phyloP scores from a whole-genome alignment of 2,113 vertebrate species.

The Pachyramphus minor region DNA sequence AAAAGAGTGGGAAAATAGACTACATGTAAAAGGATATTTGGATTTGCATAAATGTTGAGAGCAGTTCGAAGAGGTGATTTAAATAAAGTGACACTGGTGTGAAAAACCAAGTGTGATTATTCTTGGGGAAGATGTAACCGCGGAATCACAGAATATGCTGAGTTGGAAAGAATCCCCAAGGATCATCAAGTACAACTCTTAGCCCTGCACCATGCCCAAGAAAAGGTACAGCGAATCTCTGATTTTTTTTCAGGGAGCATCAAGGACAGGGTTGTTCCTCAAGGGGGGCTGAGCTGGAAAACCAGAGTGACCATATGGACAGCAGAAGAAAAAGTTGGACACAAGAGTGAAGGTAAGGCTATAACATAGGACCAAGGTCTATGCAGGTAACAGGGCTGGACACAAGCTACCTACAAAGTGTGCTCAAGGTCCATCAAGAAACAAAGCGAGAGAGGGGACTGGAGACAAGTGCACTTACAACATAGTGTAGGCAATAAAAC shows the following conservation, averaged over 20 bases:
- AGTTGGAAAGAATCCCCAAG: not conserved
- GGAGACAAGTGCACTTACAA: not conserved
- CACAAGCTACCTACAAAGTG: not conserved
- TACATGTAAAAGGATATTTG: not conserved
- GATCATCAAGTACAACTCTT: not conserved
- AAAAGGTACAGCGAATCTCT: not conserved
- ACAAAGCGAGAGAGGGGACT: not conserved
- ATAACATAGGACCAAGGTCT: not conserved
- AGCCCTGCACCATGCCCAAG: not conserved
- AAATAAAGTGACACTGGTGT: not conserved
- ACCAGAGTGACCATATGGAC: not conserved
- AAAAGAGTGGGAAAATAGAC: not conserved
- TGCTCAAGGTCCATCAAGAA: not conserved
- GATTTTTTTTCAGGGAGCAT: not conserved
- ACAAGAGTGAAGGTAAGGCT: not conserved
- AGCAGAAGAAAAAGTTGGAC: not conserved
- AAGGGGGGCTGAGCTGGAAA: not conserved
- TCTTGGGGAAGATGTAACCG: not conserved
- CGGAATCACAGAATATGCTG: not conserved
- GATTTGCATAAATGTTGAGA: not conserved
- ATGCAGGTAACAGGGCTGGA: not conserved
- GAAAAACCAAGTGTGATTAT: not conserved
- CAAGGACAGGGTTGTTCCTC: not conserved
- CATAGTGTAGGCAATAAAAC: not conserved
- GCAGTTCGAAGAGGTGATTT: not conserved